phyloP scores from a whole-genome alignment of 1,140 invertebrate species.

The Homarus americanus region DNA sequence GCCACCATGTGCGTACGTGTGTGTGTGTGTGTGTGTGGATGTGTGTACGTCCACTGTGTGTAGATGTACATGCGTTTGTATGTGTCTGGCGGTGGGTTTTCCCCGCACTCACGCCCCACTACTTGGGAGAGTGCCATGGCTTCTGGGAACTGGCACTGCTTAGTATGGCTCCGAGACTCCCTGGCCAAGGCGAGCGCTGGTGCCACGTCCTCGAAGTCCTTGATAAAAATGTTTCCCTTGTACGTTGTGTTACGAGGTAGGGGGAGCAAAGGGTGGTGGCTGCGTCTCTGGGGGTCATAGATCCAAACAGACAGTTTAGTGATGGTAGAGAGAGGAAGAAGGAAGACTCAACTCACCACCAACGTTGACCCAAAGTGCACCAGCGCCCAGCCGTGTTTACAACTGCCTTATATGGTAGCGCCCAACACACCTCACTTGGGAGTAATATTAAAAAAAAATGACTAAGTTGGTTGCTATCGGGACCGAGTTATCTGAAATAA shows the following conservation, averaged over 20 bases:
- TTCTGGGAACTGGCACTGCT: conserved; percentile 5
- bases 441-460: no score
- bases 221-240: not conserved
- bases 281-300: not conserved
- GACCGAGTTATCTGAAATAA: no score
- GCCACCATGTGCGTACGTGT: not conserved
- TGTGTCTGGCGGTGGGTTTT: not conserved
- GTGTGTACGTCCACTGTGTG: no score
- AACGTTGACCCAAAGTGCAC: not conserved
- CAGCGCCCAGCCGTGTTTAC: not conserved
- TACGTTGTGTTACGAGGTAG: not conserved
- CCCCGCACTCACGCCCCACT: not conserved
- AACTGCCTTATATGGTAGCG: conserved; percentile 1
- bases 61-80: not conserved
- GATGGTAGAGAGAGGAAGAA: not conserved
- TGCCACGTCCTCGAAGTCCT: not conserved
- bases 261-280: not conserved
- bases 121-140: conserved; percentile 12
- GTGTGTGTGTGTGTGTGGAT: not conserved
- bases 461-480: no score
- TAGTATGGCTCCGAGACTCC: not conserved
- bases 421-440: not conserved
- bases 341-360: not conserved
- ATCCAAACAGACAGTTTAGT: not conserved
- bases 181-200: not conserved